Percentiles rank a stretch among this genome's conserved stretches.
phyloP scores from a whole-genome alignment of 2,113 vertebrate genomes.

The Penelope pileata region DNA sequence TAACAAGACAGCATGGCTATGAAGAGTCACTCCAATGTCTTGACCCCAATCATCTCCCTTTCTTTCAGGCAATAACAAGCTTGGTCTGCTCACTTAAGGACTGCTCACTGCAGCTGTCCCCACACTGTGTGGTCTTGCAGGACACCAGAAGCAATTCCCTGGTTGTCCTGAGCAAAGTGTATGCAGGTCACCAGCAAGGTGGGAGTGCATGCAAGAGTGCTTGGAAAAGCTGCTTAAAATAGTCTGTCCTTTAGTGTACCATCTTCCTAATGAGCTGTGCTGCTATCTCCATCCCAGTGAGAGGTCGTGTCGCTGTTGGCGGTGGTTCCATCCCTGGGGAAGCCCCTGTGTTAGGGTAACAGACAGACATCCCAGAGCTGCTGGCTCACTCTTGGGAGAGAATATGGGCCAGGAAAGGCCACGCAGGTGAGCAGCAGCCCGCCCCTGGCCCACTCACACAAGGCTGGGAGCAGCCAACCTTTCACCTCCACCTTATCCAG shows the following conservation, averaged over 20 bases:
- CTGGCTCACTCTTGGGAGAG: neutral
- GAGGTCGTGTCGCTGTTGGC: neutral
- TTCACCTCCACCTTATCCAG: neutral
- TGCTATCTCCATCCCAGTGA: neutral
- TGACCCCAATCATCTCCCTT: neutral
- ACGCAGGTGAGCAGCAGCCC: neutral
- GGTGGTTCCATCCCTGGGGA: neutral
- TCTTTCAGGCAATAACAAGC: neutral
- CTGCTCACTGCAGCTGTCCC: neutral
- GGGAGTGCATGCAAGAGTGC: neutral
- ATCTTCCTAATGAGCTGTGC: neutral
- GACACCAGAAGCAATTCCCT: neutral
- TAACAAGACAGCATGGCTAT: slow-evolving; percentile 27
- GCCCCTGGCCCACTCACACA: neutral
- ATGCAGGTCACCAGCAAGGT: neutral
- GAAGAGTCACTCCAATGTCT: slow-evolving; percentile 14
- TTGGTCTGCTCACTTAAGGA: neutral
- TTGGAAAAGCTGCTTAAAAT: neutral
- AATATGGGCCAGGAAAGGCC: neutral
- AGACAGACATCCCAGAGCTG: neutral
- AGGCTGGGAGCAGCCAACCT: neutral
- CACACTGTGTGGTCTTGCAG: fast-evolving
- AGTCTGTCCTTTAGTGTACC: neutral
- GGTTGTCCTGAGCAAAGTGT: neutral
- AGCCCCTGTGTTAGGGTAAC: neutral